A percentile compares a stretch with the other conserved stretches of the same genome.
Evolutionary conservation across 1,140 invertebrate genomes (phyloP).

Genomic region (Halesus radiatus): DNA sequence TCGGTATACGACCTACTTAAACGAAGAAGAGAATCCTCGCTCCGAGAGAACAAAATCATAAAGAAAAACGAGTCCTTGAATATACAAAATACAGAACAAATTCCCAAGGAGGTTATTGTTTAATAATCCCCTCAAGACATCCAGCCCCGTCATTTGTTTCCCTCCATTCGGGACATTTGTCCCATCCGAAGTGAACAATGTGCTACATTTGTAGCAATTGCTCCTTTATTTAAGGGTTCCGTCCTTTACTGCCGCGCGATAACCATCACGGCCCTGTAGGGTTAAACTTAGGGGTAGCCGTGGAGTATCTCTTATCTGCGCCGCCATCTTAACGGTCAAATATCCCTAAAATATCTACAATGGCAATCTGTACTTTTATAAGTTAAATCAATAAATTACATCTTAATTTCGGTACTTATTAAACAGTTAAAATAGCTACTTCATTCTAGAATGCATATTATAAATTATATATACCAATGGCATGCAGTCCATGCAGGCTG

Average conservation of each 20-base stretch:
- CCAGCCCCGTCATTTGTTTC: not conserved
- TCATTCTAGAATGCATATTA: too few relatives aligned
- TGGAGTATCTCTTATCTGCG: not conserved
- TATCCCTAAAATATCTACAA: not conserved
- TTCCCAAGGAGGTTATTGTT: conserved; percentile 14
- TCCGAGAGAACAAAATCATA: not conserved
- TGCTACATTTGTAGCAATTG: conserved; percentile 18
- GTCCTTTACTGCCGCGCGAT: not conserved
- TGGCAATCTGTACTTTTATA: not conserved
- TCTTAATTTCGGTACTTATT: too few relatives aligned
- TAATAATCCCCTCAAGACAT: conserved; percentile 18
- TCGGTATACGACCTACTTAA: too few relatives aligned
- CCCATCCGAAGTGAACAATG: conserved; percentile 12
- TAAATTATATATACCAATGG: too few relatives aligned
- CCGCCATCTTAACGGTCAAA: conserved; percentile 3
- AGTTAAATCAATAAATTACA: too few relatives aligned
- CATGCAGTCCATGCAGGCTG: too few relatives aligned
- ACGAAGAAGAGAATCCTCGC: too few relatives aligned
- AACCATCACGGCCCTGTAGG: conserved; percentile 5
- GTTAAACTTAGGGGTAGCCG: not conserved
- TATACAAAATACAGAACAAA: conserved; percentile 1
- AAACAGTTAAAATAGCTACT: too few relatives aligned
- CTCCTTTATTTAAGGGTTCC: not conserved
- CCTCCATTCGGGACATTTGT: conserved; percentile 3
- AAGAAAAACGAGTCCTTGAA: conserved; percentile 1